These are phyloP conservation scores for Amphiprion clarkii DNA, from an alignment of 2,797 vertebrate genomes.

Conservation along the genomic window DNA sequence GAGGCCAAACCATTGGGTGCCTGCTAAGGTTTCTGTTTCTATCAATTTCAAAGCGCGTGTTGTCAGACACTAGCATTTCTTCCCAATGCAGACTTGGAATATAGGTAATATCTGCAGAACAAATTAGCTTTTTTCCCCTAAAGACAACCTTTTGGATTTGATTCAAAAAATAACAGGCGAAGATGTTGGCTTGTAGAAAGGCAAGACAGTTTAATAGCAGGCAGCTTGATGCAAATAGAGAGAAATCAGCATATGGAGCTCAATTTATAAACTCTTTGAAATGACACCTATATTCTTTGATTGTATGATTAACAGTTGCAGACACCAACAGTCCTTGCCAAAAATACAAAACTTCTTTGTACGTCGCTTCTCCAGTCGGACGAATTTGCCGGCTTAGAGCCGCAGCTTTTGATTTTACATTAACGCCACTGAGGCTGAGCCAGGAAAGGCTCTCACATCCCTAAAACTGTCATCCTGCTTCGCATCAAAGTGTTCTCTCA, in stretches of 20 bases:
- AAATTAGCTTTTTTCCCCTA: constrained; percentile 33
- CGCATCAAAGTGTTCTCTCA: constrained; percentile 38
- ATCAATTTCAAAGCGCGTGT: constrained; percentile 63
- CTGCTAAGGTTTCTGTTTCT: constrained; percentile 42
- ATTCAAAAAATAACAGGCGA: background rate
- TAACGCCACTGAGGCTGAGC: constrained; percentile 27
- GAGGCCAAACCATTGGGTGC: constrained; percentile 61
- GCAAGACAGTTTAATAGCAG: background rate
- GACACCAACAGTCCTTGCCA: background rate
- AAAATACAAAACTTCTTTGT: constrained; percentile 2
- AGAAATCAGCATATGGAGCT: background rate
- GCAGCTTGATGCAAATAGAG: background rate
- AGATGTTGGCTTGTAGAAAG: constrained; percentile 12
- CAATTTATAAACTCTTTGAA: constrained; percentile 40
- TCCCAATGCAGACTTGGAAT: constrained; percentile 31
- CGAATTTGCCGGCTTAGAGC: constrained; percentile 35
- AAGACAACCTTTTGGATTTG: constrained; percentile 25
- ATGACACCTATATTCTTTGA: constrained; percentile 9
- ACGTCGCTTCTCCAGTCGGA: background rate
- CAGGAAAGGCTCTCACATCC: constrained; percentile 34
- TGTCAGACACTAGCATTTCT: constrained; percentile 46
- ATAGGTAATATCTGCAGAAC: constrained; percentile 39
- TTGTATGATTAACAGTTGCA: constrained; percentile 19
- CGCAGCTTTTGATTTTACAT: constrained; percentile 52
- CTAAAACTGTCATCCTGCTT: constrained; percentile 34